These are phyloP conservation scores for Tetramorium parvispinum DNA, from an alignment of 1,140 invertebrate genomes.

Conservation along the genomic window DNA sequence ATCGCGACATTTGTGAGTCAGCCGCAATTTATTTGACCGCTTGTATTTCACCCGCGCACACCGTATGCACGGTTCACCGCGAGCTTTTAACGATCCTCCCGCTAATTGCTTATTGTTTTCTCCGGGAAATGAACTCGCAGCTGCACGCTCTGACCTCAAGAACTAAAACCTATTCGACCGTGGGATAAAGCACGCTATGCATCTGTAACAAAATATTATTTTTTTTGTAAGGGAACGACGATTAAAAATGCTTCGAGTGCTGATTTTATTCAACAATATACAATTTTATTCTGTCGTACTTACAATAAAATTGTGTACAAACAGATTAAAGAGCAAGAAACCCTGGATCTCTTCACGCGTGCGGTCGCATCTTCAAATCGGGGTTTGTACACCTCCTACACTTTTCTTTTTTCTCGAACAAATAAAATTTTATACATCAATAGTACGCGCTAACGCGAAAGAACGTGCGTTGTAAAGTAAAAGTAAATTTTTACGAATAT, in stretches of 20 bases:
- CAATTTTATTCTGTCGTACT: conserved; percentile 60
- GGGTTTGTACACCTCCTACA: not conserved
- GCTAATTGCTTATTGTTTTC: conserved; percentile 64
- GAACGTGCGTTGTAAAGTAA: not conserved
- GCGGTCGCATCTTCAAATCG: not conserved
- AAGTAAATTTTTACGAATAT: not conserved
- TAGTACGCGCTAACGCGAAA: not conserved
- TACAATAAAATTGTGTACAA: conserved; percentile 55
- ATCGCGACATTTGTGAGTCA: not conserved
- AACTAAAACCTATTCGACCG: not conserved
- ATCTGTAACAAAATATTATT: not conserved
- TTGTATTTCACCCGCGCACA: not conserved
- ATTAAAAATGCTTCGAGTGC: not conserved
- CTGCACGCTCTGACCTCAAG: conserved; percentile 2
- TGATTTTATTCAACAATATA: conserved; percentile 40
- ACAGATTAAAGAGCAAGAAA: conserved; percentile 30
- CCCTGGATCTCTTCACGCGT: not conserved
- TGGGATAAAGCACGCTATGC: not conserved
- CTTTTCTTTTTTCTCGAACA: not conserved
- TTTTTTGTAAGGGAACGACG: not conserved
- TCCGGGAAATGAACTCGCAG: conserved; percentile 37
- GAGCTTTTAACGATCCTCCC: conserved; percentile 41
- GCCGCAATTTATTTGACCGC: not conserved
- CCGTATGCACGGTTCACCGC: not conserved
- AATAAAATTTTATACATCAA: conserved; percentile 2